A percentile compares a stretch with the other conserved stretches of the same genome.
These are phyloP conservation scores for Tursiops truncatus DNA, from an alignment of 2,113 vertebrate species.

Conservation along the genomic window DNA sequence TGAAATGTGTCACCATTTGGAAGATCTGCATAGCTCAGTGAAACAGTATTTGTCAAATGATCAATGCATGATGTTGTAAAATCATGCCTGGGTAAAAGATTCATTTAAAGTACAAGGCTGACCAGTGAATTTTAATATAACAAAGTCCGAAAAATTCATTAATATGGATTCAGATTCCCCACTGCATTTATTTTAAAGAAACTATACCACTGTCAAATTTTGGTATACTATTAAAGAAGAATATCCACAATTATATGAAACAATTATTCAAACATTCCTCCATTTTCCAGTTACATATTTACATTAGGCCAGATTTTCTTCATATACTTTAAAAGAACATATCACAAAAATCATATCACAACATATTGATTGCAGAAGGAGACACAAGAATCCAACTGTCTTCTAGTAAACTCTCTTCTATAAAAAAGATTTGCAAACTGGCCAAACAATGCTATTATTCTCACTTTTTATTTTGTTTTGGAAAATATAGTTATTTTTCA, in stretches of 20 bases:
- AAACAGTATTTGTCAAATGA: conserved; percentile 47
- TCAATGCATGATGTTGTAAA: conserved; percentile 38
- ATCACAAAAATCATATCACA: not conserved
- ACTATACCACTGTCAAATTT: conserved; percentile 31
- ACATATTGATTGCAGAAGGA: not conserved
- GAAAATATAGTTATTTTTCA: conserved; percentile 44
- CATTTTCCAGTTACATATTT: conserved; percentile 38
- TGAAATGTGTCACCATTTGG: conserved; percentile 17
- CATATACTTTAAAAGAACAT: not conserved
- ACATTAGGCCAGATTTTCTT: not conserved
- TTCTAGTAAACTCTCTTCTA: not conserved
- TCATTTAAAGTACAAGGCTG: not conserved
- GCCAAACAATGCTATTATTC: not conserved
- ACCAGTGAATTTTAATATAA: conserved; percentile 41
- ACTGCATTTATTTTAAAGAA: conserved; percentile 18
- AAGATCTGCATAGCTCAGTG: not conserved
- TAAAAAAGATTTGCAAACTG: not conserved
- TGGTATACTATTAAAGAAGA: conserved; percentile 34
- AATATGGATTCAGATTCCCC: not conserved
- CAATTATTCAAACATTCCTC: not conserved
- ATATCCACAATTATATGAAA: conserved; percentile 46
- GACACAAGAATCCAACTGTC: not conserved
- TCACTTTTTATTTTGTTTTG: conserved; percentile 26
- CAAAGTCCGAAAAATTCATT: not conserved
- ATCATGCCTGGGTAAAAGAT: not conserved